These are phyloP conservation scores for Actinia equina DNA, from an alignment of 64 coral and sea anemone genomes.

Conservation along the genomic window DNA sequence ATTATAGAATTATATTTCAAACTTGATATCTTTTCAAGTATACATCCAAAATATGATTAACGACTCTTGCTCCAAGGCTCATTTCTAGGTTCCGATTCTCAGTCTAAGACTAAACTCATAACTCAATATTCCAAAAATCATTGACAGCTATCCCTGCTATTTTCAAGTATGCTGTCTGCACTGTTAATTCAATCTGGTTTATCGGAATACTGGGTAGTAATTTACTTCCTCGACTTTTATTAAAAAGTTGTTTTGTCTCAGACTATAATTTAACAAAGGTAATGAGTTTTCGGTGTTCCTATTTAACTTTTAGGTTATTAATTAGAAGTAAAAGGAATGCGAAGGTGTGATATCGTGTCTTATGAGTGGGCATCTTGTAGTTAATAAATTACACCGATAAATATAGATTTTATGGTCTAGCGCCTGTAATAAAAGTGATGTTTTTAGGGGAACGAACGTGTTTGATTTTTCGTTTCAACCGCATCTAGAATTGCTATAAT, in stretches of 20 bases:
- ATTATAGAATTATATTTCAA: too few species aligned
- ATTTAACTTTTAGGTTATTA: not conserved
- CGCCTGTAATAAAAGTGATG: not conserved
- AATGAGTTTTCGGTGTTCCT: not conserved
- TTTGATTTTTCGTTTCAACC: not conserved
- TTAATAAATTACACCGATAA: not conserved
- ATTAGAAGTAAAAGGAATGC: not conserved
- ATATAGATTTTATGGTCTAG: not conserved
- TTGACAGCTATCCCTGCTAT: not conserved
- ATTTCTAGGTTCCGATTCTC: not conserved
- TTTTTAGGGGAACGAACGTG: not conserved
- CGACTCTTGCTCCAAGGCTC: not conserved
- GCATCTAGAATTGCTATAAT: not conserved
- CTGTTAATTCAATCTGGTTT: not conserved
- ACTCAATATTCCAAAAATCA: not conserved
- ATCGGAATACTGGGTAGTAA: not conserved
- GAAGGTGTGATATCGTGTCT: not conserved
- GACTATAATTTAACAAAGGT: not conserved
- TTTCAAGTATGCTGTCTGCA: not conserved
- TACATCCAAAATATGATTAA: not conserved
- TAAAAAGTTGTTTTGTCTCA: not conserved
- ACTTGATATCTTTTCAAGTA: not conserved
- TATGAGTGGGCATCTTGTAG: not conserved
- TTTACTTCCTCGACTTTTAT: not conserved
- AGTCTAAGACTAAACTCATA: not conserved